phyloP scores from a whole-genome alignment of 2,113 vertebrate genomes.

The Mungos mungo region DNA sequence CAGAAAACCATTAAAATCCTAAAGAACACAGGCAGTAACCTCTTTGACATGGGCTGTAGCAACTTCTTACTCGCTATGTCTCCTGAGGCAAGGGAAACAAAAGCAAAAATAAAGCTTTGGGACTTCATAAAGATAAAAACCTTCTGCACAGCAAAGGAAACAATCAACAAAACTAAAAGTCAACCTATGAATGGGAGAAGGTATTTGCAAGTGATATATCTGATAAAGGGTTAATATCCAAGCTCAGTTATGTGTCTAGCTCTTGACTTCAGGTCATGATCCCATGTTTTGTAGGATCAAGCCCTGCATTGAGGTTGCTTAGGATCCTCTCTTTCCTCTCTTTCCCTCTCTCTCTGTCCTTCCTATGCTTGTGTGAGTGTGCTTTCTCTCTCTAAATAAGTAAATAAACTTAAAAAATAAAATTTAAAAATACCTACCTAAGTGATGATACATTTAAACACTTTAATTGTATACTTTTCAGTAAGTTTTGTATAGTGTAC shows the following conservation, averaged over 20 bases:
- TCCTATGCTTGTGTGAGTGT: too few species aligned
- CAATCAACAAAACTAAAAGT: not conserved
- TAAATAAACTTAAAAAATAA: too few species aligned
- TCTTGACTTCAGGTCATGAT: too few species aligned
- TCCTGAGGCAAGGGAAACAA: not conserved
- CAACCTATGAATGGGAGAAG: not conserved
- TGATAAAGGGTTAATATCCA: not conserved
- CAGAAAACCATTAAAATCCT: not conserved
- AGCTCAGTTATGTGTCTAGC: not conserved
- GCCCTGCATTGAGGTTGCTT: too few species aligned
- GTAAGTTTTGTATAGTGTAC: not conserved
- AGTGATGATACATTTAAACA: not conserved
- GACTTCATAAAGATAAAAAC: not conserved
- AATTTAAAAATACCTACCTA: not conserved
- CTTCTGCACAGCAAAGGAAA: not conserved
- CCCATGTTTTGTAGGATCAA: too few species aligned
- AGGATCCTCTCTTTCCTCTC: too few species aligned
- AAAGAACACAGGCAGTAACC: not conserved
- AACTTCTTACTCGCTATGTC: not conserved
- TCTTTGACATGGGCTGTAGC: not conserved
- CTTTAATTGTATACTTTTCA: not conserved
- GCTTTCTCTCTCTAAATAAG: too few species aligned
- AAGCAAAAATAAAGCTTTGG: not conserved
- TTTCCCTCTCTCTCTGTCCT: too few species aligned
- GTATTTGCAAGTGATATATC: not conserved